Evolutionary conservation across 2,888 invertebrate genomes (phyloP).

Genomic region (Drepana falcataria): DNA sequence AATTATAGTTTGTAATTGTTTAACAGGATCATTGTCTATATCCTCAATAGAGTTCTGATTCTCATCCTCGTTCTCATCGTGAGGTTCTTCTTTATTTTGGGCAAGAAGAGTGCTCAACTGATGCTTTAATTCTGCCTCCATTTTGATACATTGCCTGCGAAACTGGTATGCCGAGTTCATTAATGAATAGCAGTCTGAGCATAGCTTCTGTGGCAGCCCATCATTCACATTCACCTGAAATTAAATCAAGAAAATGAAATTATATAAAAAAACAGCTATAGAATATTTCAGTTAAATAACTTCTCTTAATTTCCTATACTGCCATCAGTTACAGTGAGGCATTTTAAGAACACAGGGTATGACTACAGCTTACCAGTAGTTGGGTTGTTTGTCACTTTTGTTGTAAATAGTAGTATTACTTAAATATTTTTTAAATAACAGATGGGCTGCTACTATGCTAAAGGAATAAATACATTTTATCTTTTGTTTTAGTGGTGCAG

Average conservation of each 20-base stretch:
- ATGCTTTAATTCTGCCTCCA: slow-evolving; percentile 59
- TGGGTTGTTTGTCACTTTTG: too few species aligned
- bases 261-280: too few species aligned
- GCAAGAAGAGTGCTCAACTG: slow-evolving; percentile 47
- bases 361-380: too few species aligned
- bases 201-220: slow-evolving; percentile 65
- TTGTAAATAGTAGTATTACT: too few species aligned
- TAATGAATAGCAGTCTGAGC: slow-evolving; percentile 50
- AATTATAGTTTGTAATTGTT: slow-evolving; percentile 59
- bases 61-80: slow-evolving; percentile 15
- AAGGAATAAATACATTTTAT: too few species aligned
- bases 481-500: too few species aligned
- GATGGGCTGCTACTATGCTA: too few species aligned
- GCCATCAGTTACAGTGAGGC: too few species aligned
- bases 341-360: too few species aligned
- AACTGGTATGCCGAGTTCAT: slow-evolving; percentile 65
- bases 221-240: slow-evolving; percentile 65
- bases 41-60: slow-evolving; percentile 32
- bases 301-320: too few species aligned
- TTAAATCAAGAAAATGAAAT: background rate
- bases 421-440: too few species aligned
- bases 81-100: slow-evolving; percentile 26
- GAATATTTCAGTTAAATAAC: too few species aligned
- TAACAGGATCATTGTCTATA: slow-evolving; percentile 53
- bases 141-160: slow-evolving; percentile 64